Base-by-base conservation (phyloP, 2,113 vertebrate species). In the Phaethon lepturus region DNA sequence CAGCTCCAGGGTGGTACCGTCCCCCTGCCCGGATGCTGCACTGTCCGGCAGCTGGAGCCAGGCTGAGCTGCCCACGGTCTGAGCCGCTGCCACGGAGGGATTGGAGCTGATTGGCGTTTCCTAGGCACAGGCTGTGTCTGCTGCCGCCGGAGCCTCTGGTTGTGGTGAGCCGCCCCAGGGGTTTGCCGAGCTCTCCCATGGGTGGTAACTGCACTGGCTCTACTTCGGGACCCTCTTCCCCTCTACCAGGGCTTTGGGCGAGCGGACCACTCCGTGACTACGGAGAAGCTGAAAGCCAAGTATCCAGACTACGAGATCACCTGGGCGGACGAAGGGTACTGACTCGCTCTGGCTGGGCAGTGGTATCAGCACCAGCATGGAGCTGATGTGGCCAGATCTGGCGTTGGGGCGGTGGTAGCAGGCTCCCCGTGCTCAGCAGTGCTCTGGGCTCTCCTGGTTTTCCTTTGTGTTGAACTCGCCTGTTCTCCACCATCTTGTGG, bases 301-400 rank as follows among this genome's bases (percentile, higher is more conserved):
- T 99, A 99, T 79, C 99, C 99, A 0, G 98, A 99, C 95, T 99
- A 99, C 5, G 98, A 99, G 90, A 97, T 99, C 96, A 99, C 99
- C 56, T 99, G 99, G 99, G 98, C 98, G 0, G 98, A 99, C 2
- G 99, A 99, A 50, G 99, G 99, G 75, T 99, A 99, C 95, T 99
- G 97, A 99, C 40, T 10, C 6, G 11, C 35, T 42, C n/a, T 6
- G 17, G 29, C 49, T 2, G 1, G 7, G n/a, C 79, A 11, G 6
- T 8, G 2, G 49, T 28, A 9, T 2, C 2, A 5, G 45, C 6
- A 1, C 18, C 26, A 75, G 58, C 38, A 45, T 15, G 38, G 85
- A 63, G 58, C 87, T 90, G 89, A 25, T 7, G 3, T 0, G 0
- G 45, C 66, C 8, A 1, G 31, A 10, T 1, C 29, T 4, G 3